Conservation (phyloP, 2,113 vertebrate genomes). For the Epinephelus fuscoguttatus region DNA sequence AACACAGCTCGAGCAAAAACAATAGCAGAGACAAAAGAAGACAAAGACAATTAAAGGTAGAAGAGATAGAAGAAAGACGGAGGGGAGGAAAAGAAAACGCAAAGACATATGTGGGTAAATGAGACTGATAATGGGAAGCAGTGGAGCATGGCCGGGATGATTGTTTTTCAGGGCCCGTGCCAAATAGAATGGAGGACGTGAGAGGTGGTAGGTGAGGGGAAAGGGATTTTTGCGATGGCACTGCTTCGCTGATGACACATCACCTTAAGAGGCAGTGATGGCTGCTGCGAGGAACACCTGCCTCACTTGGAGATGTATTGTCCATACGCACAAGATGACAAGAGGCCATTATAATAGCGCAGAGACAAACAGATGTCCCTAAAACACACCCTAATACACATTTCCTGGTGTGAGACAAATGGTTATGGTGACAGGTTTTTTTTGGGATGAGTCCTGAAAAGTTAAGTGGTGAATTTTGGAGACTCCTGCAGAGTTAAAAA, state of each 20-base stretch:
- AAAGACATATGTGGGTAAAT: conserved; percentile 75
- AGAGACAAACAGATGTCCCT: conserved; percentile 38
- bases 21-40: conserved; percentile 51
- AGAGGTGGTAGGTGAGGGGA: conserved; percentile 27
- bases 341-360: conserved; percentile 37
- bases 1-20: conserved; percentile 25
- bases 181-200: conserved; percentile 55
- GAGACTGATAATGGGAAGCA: conserved; percentile 77
- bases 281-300: conserved; percentile 55
- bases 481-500: neutral
- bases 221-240: neutral
- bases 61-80: conserved; percentile 39
- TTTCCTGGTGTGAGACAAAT: conserved; percentile 32
- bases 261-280: conserved; percentile 48
- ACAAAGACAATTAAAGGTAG: conserved; percentile 68
- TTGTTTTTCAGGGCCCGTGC: conserved; percentile 68
- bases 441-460: neutral
- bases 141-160: conserved; percentile 67
- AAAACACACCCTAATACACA: conserved; percentile 16
- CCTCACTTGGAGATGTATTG: conserved; percentile 53
- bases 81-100: conserved; percentile 49
- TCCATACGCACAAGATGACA: conserved; percentile 32
- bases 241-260: conserved; percentile 49
- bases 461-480: neutral
- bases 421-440: conserved; percentile 1